Conservation (phyloP, 1,140 invertebrate species). For the Drosophila sp. region DNA sequence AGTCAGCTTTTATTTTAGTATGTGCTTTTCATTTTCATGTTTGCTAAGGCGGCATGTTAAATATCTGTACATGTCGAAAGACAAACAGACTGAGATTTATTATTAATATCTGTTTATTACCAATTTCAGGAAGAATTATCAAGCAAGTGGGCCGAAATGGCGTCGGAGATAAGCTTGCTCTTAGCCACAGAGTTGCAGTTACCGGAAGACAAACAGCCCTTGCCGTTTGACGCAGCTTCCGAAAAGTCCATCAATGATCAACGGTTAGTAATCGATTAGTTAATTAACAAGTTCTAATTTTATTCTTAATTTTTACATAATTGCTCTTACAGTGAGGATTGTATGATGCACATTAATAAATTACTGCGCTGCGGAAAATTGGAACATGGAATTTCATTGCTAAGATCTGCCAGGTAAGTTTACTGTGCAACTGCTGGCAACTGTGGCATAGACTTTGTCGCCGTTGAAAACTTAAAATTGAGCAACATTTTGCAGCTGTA, state of each 20-base stretch:
- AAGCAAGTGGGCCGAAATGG: conserved; percentile 90
- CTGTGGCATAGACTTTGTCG: conserved; percentile 18
- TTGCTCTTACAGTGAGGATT: conserved; percentile 89
- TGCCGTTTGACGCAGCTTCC: conserved; percentile 94
- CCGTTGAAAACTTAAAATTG: conserved; percentile 34
- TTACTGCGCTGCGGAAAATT: conserved; percentile 89
- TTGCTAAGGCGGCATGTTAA: neutral
- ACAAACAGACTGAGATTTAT: neutral
- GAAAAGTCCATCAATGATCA: conserved; percentile 94
- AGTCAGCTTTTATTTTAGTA: neutral
- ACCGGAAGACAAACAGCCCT: conserved; percentile 86
- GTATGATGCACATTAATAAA: conserved; percentile 94
- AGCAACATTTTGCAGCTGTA: conserved; percentile 52
- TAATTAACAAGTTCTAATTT: neutral
- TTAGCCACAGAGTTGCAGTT: conserved; percentile 86
- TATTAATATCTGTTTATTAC: conserved; percentile 32
- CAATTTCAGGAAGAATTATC: conserved; percentile 85
- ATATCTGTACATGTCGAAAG: neutral
- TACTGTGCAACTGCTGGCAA: neutral
- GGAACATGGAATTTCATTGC: conserved; percentile 91
- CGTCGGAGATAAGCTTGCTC: conserved; percentile 89
- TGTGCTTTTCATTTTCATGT: neutral
- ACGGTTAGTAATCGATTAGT: conserved; percentile 87
- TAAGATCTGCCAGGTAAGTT: conserved; percentile 92
- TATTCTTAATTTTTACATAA: conserved; percentile 33